Base-by-base conservation (phyloP, 2,888 invertebrate genomes). In the Creontiades dilutus region DNA sequence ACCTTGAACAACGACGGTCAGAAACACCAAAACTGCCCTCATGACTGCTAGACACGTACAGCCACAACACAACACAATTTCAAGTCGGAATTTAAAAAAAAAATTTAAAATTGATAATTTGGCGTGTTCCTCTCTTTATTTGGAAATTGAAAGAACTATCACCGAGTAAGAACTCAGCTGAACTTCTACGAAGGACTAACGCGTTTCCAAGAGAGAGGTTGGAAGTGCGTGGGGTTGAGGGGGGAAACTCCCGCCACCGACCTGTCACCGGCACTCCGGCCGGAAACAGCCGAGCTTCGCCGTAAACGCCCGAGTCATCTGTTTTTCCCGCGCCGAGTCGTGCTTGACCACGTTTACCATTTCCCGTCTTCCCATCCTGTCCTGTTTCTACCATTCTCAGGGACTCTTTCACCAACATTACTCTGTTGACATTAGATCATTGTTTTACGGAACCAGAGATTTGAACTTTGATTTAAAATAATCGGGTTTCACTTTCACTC, bases 1-100 rank as follows among this genome's bases (percentile, higher is more conserved):
- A 82, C 82, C 82, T 82, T 82, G 82, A 82, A 82, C 82, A 52
- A 82, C 12, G 82, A 82, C 52, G 48, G 27, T 19, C 47, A 82
- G 23, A 82, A 48, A 82, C 82, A 82, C 82, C 16, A 82, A 3
- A 16, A 52, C 82, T 19, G 48, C 82, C 48, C 82, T 19, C 82
- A 82, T 82, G 27, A 52, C 82, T 82, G 82, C 27, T 23, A 82
- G 82, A 23, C 82, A 82, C 82, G 23, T 68, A 68, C 68, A 68
- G 68, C 68, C 68, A 68, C 68, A 68, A 68, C 61, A 61, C 68
- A 68, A 46, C 37, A 78, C 78, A 78, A 46, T 47, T 47, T 46
- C 46, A 78, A 46, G 19, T 47, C 78, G 46, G 9, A 28, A 37
- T 19, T 46, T 14, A 37, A 76, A 28, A 37, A 76, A 28, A 76